Percentiles rank a stretch among this genome's conserved stretches.
Evolutionary conservation across 92 coral and sea anemone species (phyloP).

Genomic region (Ricordea florida): DNA sequence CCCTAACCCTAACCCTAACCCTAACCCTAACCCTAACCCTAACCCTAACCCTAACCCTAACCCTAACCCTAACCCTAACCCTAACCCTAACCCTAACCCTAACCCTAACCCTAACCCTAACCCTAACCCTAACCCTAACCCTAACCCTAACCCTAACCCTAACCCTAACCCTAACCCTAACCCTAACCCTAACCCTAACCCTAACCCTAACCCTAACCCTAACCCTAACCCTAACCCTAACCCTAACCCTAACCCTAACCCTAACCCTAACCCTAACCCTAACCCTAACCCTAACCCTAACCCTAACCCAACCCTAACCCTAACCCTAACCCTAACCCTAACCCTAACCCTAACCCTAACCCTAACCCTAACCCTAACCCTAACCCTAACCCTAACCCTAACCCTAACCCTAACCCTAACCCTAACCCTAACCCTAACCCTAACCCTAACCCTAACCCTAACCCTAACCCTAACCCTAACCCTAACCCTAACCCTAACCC

Average conservation of each 20-base stretch:
- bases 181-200: slow-evolving; percentile 26
- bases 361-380: slow-evolving; percentile 18
- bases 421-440: no score
- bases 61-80: slow-evolving; percentile 41
- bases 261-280: slow-evolving; percentile 23
- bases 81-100: slow-evolving; percentile 28
- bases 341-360: slow-evolving; percentile 19
- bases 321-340: slow-evolving; percentile 22
- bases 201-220: slow-evolving; percentile 20
- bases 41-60: slow-evolving; percentile 39
- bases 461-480: neutral
- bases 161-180: slow-evolving; percentile 21
- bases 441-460: neutral
- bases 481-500: neutral
- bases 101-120: slow-evolving; percentile 41
- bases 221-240: slow-evolving; percentile 15
- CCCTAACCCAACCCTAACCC: slow-evolving; percentile 21
- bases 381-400: slow-evolving; percentile 25
- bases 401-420: slow-evolving; percentile 20
- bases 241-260: slow-evolving; percentile 24
- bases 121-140: slow-evolving; percentile 8
- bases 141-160: slow-evolving; percentile 18
- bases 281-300: slow-evolving; percentile 17
- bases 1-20: slow-evolving; percentile 31
- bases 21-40: slow-evolving; percentile 38